Conservation (phyloP, 1,140 invertebrate genomes). For the Leptinotarsa lineolata region DNA sequence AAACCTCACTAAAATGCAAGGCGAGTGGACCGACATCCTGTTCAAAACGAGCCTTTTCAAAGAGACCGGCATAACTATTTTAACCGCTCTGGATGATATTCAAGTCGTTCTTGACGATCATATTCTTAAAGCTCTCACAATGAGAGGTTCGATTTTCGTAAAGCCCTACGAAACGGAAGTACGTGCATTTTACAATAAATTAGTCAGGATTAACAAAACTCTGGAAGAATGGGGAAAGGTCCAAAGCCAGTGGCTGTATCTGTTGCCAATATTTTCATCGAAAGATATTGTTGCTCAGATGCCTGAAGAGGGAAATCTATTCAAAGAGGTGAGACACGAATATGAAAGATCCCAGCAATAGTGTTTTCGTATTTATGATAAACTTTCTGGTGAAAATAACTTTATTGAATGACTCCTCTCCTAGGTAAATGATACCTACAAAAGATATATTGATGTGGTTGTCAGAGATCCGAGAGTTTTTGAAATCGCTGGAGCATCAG, state of each 20-base stretch:
- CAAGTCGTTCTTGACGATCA: conserved; percentile 84
- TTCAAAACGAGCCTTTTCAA: conserved; percentile 76
- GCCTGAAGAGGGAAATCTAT: conserved; percentile 85
- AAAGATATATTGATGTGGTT: conserved; percentile 77
- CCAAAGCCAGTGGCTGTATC: conserved; percentile 88
- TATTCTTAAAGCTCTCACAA: conserved; percentile 84
- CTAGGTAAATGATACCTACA: conserved; percentile 72
- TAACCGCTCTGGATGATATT: conserved; percentile 83
- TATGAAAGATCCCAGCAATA: not conserved
- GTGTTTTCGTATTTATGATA: not conserved
- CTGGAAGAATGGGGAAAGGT: conserved; percentile 89
- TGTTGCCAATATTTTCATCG: conserved; percentile 91
- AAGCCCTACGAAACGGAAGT: conserved; percentile 85
- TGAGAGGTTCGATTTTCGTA: conserved; percentile 89
- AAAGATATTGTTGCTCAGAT: conserved; percentile 93
- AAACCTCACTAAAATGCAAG: conserved; percentile 79
- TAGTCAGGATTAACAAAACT: conserved; percentile 76
- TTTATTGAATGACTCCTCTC: conserved; percentile 48
- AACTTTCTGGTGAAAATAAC: not conserved
- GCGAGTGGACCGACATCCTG: conserved; percentile 80
- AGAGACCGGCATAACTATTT: conserved; percentile 77
- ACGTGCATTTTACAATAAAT: conserved; percentile 80
- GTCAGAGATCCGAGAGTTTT: conserved; percentile 74
- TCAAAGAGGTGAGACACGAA: conserved; percentile 65
- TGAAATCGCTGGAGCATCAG: conserved; percentile 70